A percentile compares a stretch with the other conserved stretches of the same genome.
phyloP scores from a whole-genome alignment of 2,113 vertebrate species.

The Argyrosomus japonicus region DNA sequence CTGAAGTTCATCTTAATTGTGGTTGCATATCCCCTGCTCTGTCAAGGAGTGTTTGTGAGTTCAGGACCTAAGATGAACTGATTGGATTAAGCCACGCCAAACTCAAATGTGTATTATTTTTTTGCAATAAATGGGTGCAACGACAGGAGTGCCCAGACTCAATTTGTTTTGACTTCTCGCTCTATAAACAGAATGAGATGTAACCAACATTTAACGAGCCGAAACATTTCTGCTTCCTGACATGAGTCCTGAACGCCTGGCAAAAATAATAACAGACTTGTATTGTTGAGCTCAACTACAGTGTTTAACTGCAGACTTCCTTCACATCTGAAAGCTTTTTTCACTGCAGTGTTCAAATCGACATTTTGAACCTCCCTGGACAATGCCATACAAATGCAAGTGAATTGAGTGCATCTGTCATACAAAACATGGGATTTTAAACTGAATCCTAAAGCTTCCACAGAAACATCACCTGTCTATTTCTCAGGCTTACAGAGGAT shows the following conservation, averaged over 20 bases:
- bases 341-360: conserved; percentile 14
- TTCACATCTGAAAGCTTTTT: conserved; percentile 37
- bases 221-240: conserved; percentile 33
- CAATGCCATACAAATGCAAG: background rate
- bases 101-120: conserved; percentile 3
- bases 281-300: conserved; percentile 26
- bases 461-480: conserved; percentile 46
- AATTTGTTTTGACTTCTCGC: background rate
- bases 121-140: conserved; percentile 12
- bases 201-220: conserved; percentile 12
- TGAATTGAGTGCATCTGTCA: background rate
- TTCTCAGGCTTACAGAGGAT: conserved; percentile 23
- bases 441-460: conserved; percentile 20
- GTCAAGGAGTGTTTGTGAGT: background rate
- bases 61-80: background rate
- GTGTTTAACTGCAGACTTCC: conserved; percentile 44
- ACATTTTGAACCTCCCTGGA: conserved; percentile 17
- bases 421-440: conserved; percentile 5
- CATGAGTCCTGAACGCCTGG: conserved; percentile 29
- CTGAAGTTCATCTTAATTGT: background rate
- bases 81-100: background rate
- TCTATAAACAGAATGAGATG: conserved; percentile 24
- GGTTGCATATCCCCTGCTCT: background rate
- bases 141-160: background rate
- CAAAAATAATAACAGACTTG: conserved; percentile 45